Base-by-base conservation (phyloP, 2,888 invertebrate species). In the Nemotelus nigrinus region DNA sequence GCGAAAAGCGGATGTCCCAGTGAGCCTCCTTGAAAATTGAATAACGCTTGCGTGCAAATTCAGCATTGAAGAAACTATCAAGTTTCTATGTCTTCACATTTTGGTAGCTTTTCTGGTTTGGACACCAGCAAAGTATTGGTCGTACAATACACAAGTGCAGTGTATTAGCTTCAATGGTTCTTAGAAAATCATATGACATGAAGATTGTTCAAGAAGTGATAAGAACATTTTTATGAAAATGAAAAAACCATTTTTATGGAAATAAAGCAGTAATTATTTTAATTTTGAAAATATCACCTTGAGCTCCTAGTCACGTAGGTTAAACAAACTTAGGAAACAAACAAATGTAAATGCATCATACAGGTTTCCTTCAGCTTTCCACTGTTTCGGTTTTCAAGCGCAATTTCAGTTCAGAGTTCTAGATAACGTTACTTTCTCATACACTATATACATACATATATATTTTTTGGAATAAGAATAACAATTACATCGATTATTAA, bases 11-110 rank as follows among this genome's bases (percentile, higher is more conserved):
- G 53, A 39, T 39, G 77, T 43, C 60, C 68, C 6, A 60, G 78
- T 60, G 81, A 82, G 76, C 82, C 81, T 44, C 81, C 82, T 81
- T 82, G 82, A 82, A 79, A 82, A 39, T 3, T 6, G n/a, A 10
- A 4, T 10, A 3, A 3, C 8, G 39, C 60, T 25, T 58, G 43
- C 68, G 45, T 5, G n/a, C 45, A 53, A 57, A n/a, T 8, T 47
- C 45, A 41, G 50, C 25, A 25, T 45, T 39, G 44, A 53, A 7
- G 67, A 58, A 68, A 47, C 47, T 41, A 6, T 48, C 53, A 3
- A 44, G 10, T 3, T 48, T 67, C 68, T 44, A 25, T 45, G n/a
- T 64, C 6, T 3, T 58, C 25, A n/a, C 39, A 44, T 57, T 68
- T 77, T 77, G 77, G 77, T 65, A 68, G 47, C 68, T 77, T 65